Evolutionary conservation across 2,888 invertebrate species (phyloP).

Genomic region (Pristionchus maxplancki): DNA sequence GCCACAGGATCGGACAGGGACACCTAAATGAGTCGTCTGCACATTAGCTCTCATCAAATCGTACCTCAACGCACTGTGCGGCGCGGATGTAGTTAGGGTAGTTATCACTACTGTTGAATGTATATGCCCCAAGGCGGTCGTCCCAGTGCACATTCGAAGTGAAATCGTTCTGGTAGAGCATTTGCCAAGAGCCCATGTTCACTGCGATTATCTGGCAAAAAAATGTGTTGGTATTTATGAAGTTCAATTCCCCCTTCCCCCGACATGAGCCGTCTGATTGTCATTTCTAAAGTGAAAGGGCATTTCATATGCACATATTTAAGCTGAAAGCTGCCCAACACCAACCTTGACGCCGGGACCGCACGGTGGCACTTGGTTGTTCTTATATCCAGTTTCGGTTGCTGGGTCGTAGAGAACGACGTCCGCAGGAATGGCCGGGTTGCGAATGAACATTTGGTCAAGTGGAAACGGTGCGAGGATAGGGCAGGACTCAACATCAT

Average conservation of each 20-base stretch:
- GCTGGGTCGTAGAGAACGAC: background rate
- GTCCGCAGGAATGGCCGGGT: background rate
- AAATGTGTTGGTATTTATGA: too few species aligned
- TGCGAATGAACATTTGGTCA: background rate
- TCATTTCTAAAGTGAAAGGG: too few species aligned
- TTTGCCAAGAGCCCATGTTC: background rate
- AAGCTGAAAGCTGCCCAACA: too few species aligned
- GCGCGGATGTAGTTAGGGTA: background rate
- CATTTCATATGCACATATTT: too few species aligned
- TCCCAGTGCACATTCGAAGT: background rate
- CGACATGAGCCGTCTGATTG: too few species aligned
- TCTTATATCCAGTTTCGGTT: background rate
- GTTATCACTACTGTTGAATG: background rate
- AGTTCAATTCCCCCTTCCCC: too few species aligned
- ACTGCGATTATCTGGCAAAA: background rate
- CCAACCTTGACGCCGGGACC: background rate
- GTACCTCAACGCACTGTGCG: background rate
- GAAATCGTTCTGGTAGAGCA: background rate
- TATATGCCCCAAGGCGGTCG: background rate
- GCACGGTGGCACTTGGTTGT: background rate
- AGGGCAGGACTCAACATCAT: background rate
- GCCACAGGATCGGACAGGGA: background rate
- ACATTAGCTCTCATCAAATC: too few species aligned
- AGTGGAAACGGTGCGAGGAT: background rate
- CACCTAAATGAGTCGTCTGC: too few species aligned